phyloP scores from a whole-genome alignment of 2,113 vertebrate genomes.

The Hipposideros armiger region DNA sequence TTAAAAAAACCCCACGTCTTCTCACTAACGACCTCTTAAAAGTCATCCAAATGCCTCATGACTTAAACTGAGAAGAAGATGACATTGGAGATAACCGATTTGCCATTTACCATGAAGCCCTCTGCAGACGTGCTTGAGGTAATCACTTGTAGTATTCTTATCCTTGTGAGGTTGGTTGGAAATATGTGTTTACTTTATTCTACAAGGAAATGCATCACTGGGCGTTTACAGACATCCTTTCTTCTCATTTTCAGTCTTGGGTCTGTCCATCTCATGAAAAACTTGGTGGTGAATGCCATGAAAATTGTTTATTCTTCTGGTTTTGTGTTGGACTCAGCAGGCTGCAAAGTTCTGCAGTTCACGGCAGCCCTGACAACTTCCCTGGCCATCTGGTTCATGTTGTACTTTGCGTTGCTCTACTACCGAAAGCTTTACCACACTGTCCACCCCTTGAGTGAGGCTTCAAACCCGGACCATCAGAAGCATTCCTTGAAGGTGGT shows the following conservation, averaged over 20 bases:
- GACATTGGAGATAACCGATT: background rate
- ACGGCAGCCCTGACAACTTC: constrained; percentile 60
- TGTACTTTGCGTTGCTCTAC: constrained; percentile 73
- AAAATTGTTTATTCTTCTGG: constrained; percentile 81
- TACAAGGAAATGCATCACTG: constrained; percentile 74
- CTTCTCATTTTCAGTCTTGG: constrained; percentile 83
- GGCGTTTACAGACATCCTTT: constrained; percentile 80
- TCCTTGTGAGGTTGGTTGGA: constrained; percentile 77
- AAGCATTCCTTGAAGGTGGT: constrained; percentile 74
- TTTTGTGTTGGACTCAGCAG: constrained; percentile 70
- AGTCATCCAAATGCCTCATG: constrained; percentile 34
- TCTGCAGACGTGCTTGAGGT: constrained; percentile 68
- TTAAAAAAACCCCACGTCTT: background rate
- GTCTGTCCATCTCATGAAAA: constrained; percentile 78
- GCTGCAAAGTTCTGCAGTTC: constrained; percentile 81
- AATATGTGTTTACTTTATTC: constrained; percentile 81
- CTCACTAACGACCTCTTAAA: background rate
- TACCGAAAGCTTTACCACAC: constrained; percentile 75
- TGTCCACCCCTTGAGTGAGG: constrained; percentile 63
- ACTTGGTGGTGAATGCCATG: constrained; percentile 81
- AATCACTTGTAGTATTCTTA: constrained; percentile 58
- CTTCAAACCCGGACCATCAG: constrained; percentile 44
- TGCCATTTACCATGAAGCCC: constrained; percentile 65
- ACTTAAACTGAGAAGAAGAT: constrained; percentile 18
- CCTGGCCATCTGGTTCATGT: constrained; percentile 83